phyloP scores from a whole-genome alignment of 2,888 invertebrate species.

The Octonoba sinensis region DNA sequence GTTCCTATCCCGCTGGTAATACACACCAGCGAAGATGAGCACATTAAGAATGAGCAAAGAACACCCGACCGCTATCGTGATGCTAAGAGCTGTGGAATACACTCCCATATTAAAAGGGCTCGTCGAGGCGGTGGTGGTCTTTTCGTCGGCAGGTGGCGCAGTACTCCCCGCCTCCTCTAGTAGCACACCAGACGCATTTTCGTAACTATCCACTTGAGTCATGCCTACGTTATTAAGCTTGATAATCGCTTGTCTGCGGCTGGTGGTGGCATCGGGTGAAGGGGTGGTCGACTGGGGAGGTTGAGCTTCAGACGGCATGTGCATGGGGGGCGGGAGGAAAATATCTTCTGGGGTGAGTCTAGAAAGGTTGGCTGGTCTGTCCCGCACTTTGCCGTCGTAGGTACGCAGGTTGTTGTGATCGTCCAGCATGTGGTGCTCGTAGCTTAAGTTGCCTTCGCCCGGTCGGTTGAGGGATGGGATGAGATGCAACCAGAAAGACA shows the following conservation, averaged over 20 bases:
- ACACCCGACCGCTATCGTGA: conserved; percentile 91
- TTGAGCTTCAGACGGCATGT: conserved; percentile 13
- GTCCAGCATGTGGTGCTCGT: conserved; percentile 82
- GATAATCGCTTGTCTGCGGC: conserved; percentile 20
- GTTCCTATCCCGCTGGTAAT: conserved; percentile 79
- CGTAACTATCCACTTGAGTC: not conserved
- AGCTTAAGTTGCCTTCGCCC: conserved; percentile 66
- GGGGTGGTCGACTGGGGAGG: conserved; percentile 23
- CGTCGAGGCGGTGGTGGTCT: conserved; percentile 23
- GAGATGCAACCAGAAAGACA: conserved; percentile 94
- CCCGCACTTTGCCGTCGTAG: conserved; percentile 86
- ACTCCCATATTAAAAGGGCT: conserved; percentile 69
- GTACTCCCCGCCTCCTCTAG: conserved; percentile 6
- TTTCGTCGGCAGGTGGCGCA: not conserved
- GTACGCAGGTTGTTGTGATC: conserved; percentile 87
- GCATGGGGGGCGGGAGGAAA: conserved; percentile 36
- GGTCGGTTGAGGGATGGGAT: conserved; percentile 83
- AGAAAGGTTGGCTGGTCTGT: conserved; percentile 31
- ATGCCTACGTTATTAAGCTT: conserved; percentile 33
- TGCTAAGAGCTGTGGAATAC: conserved; percentile 88
- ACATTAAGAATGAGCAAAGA: conserved; percentile 91
- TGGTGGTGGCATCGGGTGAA: not conserved
- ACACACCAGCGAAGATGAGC: conserved; percentile 92
- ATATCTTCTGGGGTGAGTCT: conserved; percentile 29
- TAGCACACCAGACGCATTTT: conserved; percentile 19